A percentile compares a stretch with the other conserved stretches of the same genome.
Evolutionary conservation across 2,113 vertebrate species (phyloP).

Genomic region (Ranitomeya variabilis): DNA sequence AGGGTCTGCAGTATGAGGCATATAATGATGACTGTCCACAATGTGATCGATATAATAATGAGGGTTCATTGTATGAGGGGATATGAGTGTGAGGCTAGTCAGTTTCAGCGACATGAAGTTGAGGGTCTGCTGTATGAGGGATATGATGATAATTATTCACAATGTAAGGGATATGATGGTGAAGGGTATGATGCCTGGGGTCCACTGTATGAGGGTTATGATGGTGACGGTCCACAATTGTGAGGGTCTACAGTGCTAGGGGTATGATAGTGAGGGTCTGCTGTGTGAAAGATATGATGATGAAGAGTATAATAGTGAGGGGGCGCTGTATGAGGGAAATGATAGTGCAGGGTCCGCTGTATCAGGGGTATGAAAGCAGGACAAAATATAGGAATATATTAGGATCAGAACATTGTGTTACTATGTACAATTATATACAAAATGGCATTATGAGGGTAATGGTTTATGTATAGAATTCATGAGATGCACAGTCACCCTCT

Average conservation of each 20-base stretch:
- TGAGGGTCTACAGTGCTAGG: neutral
- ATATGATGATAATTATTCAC: too few relatives aligned
- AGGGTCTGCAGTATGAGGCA: too few relatives aligned
- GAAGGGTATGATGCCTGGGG: neutral
- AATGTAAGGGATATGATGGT: neutral
- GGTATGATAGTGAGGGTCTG: too few relatives aligned
- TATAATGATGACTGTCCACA: too few relatives aligned
- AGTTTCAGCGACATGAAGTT: neutral
- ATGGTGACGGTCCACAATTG: neutral
- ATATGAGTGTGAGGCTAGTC: neutral
- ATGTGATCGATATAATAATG: too few relatives aligned
- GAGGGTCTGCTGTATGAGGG: neutral
- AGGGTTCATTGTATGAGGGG: neutral
- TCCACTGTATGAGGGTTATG: neutral
- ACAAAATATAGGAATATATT: neutral
- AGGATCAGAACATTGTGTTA: too few relatives aligned
- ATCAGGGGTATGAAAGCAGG: neutral
- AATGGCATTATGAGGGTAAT: neutral
- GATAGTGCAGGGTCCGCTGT: neutral
- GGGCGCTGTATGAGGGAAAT: neutral
- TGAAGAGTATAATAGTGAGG: neutral
- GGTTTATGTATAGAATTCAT: neutral
- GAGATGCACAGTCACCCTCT: neutral
- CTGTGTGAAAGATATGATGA: neutral
- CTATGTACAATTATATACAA: too few relatives aligned